Conservation (phyloP, 2,797 vertebrate species). For the Anolis apletophallus region DNA sequence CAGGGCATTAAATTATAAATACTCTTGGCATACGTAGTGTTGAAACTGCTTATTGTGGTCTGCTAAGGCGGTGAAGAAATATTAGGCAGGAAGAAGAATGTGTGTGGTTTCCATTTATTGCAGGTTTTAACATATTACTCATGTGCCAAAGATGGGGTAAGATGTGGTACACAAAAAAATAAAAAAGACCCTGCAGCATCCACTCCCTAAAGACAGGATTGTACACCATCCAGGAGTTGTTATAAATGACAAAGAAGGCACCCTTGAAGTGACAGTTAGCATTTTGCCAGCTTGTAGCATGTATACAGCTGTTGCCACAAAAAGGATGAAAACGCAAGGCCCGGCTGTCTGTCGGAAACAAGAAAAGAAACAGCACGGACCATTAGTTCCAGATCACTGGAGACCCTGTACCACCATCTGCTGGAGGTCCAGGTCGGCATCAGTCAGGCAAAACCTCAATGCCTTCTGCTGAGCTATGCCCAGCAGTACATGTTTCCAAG, state of each 20-base stretch:
- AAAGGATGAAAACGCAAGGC: slow-evolving; percentile 66
- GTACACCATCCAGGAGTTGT: slow-evolving; percentile 43
- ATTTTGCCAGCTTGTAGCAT: slow-evolving; percentile 59
- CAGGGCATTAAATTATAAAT: slow-evolving; percentile 24
- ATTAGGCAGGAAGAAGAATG: background rate
- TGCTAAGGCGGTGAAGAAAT: slow-evolving; percentile 22
- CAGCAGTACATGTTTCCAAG: slow-evolving; percentile 83
- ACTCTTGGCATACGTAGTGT: slow-evolving; percentile 14
- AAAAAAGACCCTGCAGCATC: slow-evolving; percentile 47
- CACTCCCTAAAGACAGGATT: slow-evolving; percentile 31
- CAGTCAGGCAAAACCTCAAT: slow-evolving; percentile 74
- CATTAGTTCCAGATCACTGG: slow-evolving; percentile 91
- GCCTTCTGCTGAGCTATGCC: slow-evolving; percentile 80
- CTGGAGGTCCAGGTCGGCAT: slow-evolving; percentile 88
- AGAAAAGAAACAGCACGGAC: slow-evolving; percentile 90
- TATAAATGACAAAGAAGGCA: slow-evolving; percentile 46
- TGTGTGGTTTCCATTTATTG: slow-evolving; percentile 29
- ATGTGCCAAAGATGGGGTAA: background rate
- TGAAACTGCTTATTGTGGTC: background rate
- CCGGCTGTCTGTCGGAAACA: slow-evolving; percentile 82
- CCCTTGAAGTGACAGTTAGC: slow-evolving; percentile 67
- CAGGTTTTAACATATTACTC: slow-evolving; percentile 17
- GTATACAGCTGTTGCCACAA: slow-evolving; percentile 75
- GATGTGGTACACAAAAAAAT: background rate
- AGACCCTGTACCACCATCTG: slow-evolving; percentile 89